Evolutionary conservation across 37 sponge, comb jelly and placozoan genomes (phyloP), one percentile per base, ranked within the genome.

Genomic region (Lycopodina hypogea): DNA sequence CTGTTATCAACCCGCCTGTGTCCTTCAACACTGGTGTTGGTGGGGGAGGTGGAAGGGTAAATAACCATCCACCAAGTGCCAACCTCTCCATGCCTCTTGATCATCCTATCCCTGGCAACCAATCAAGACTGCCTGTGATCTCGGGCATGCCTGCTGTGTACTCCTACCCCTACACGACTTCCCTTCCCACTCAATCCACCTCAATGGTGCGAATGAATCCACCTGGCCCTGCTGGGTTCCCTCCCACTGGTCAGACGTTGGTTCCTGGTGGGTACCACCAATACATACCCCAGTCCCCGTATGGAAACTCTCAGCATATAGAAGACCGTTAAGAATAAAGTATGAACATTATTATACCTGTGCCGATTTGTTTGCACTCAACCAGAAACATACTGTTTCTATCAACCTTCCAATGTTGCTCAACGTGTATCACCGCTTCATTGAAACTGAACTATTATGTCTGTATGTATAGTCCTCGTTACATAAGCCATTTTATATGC

Each of bases 301-400:
- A 78, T 52, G 79, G 79, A n/a, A 67, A 52, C 56, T 23, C 68
- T 9, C 68, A 66, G 26, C 77, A 77, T n/a, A n/a, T n/a, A n/a
- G n/a, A n/a, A n/a, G n/a, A n/a, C n/a, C n/a, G n/a, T n/a, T n/a
- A n/a, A n/a, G n/a, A n/a, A n/a, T n/a, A n/a, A n/a, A n/a, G n/a
- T n/a, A n/a, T n/a, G n/a, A n/a, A n/a, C n/a, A n/a, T n/a, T n/a
- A n/a, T n/a, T n/a, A n/a, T n/a, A n/a, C n/a, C n/a, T n/a, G n/a
- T n/a, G n/a, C n/a, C n/a, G n/a, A n/a, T n/a, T n/a, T n/a, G n/a
- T n/a, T n/a, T n/a, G n/a, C n/a, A n/a, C n/a, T n/a, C n/a, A n/a
- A n/a, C n/a, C n/a, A n/a, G n/a, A n/a, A n/a, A n/a, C n/a, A n/a
- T n/a, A n/a, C n/a, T n/a, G n/a, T n/a, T n/a, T n/a, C n/a, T n/a